Percentiles rank a stretch among this genome's conserved stretches.
Evolutionary conservation across 2,797 vertebrate genomes (phyloP).

Genomic region (Amniataba percoides): DNA sequence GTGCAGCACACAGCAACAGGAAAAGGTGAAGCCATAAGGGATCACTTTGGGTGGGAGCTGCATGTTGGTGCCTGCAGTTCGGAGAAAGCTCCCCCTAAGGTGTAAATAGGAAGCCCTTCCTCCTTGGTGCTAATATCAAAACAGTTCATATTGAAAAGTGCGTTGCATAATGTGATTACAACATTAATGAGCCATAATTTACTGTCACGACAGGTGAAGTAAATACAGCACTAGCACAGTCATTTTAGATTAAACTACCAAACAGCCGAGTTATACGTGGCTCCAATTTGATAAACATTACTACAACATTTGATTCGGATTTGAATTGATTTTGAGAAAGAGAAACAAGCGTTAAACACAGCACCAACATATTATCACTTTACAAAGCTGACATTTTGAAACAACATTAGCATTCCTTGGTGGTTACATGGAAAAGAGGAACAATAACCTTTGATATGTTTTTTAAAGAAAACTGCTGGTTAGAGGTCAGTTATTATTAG

Average conservation of each 20-base stretch:
- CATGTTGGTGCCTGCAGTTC: constrained; percentile 60
- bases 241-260: too few species aligned
- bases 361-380: neutral
- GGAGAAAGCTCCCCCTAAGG: constrained; percentile 43
- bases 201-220: neutral
- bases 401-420: neutral
- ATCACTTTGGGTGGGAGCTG: constrained; percentile 51
- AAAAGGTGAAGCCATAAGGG: constrained; percentile 46
- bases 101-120: constrained; percentile 32
- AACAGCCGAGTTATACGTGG: neutral
- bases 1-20: constrained; percentile 29
- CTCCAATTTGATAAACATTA: neutral
- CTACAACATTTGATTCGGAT: neutral
- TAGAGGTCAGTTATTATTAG: neutral
- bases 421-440: neutral
- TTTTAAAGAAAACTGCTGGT: neutral
- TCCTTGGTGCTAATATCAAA: constrained; percentile 15
- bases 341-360: neutral
- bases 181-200: constrained; percentile 10
- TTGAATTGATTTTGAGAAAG: too few species aligned
- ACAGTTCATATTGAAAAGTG: constrained; percentile 5
- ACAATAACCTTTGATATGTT: neutral
- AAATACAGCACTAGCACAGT: too few species aligned
- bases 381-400: neutral
- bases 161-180: constrained; percentile 27